Conservation (phyloP, 2,113 vertebrate species). For the Todiramphus saurophagus region DNA sequence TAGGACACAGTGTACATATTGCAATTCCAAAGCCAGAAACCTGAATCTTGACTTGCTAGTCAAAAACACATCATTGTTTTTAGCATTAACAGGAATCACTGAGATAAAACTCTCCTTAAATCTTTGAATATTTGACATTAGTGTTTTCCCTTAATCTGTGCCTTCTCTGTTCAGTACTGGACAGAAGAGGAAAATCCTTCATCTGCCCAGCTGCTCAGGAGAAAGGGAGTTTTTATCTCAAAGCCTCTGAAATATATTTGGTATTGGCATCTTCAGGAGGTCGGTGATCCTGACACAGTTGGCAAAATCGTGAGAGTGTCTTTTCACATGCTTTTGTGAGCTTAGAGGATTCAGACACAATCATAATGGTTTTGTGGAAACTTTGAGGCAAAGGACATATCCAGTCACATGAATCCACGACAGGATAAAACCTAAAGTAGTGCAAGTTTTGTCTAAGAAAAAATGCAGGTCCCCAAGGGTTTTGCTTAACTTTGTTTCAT, state of each 20-base stretch:
- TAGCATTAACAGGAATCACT: neutral
- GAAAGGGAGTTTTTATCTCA: neutral
- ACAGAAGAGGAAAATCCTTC: neutral
- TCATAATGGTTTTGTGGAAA: neutral
- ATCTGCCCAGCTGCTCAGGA: neutral
- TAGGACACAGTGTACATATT: neutral
- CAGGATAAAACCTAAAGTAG: neutral
- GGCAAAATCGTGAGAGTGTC: neutral
- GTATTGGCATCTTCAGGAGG: neutral
- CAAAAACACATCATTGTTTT: neutral
- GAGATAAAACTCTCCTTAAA: neutral
- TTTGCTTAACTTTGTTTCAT: neutral
- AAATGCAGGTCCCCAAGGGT: neutral
- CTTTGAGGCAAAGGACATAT: neutral
- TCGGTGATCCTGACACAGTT: neutral
- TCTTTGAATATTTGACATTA: neutral
- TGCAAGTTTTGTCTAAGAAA: neutral
- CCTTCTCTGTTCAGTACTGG: neutral
- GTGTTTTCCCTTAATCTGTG: neutral
- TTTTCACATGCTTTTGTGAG: neutral
- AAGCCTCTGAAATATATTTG: neutral
- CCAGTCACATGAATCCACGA: neutral
- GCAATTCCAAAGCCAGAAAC: neutral
- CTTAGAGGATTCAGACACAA: neutral
- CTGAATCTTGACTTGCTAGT: neutral